Evolutionary conservation across 2,888 invertebrate genomes (phyloP).

Genomic region (Dolichomitus sp.): DNA sequence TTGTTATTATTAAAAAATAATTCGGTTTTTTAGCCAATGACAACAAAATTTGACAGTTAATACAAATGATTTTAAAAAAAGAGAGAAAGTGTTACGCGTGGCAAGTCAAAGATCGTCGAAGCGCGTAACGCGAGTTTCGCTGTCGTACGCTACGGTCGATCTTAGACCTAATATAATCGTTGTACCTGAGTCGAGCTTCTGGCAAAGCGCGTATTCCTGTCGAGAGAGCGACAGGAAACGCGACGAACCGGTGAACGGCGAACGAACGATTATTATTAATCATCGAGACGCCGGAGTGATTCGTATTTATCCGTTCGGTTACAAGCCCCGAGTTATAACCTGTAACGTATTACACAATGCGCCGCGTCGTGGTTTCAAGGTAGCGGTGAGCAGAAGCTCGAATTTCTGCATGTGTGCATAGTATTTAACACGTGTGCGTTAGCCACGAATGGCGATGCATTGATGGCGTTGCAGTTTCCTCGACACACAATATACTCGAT

Average conservation of each 20-base stretch:
- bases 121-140: conserved; percentile 42
- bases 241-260: conserved; percentile 42
- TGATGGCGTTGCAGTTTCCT: conserved; percentile 21
- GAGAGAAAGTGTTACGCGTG: conserved; percentile 55
- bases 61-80: conserved; percentile 10
- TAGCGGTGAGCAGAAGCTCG: conserved; percentile 21
- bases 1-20: no score
- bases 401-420: not conserved
- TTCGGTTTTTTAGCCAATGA: not conserved
- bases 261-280: conserved; percentile 63
- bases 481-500: not conserved
- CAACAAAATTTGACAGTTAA: not conserved
- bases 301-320: conserved; percentile 53
- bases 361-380: conserved; percentile 52
- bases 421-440: conserved; percentile 6
- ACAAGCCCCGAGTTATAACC: conserved; percentile 31
- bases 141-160: not conserved
- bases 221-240: conserved; percentile 46
- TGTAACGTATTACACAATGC: conserved; percentile 59
- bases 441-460: not conserved
- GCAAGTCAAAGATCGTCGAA: conserved; percentile 29
- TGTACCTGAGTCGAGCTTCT: not conserved
- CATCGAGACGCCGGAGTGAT: conserved; percentile 58
- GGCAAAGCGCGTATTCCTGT: not conserved
- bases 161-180: not conserved